Conservation (phyloP, 2,797 vertebrate genomes). For the Alauda arvensis region DNA sequence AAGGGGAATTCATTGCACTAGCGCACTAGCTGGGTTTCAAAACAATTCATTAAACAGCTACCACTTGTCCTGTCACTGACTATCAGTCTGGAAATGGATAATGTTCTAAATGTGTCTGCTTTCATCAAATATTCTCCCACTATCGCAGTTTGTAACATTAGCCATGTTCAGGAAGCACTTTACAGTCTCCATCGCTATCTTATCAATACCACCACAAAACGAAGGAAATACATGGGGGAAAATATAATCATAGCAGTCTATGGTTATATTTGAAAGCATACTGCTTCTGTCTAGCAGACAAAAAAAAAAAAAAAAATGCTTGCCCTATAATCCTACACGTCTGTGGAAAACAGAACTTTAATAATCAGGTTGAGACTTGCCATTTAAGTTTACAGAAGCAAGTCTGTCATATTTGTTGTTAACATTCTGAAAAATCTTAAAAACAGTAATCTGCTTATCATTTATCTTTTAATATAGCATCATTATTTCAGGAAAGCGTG, state of each 20-base stretch:
- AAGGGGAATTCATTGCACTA: not conserved
- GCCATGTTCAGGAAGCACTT: constrained; percentile 44
- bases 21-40: constrained; percentile 5
- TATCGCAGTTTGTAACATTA: constrained; percentile 15
- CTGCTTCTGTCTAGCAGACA: constrained; percentile 34
- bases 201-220: constrained; percentile 48
- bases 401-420: constrained; percentile 58
- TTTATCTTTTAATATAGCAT: constrained; percentile 65
- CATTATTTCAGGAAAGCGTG: constrained; percentile 67
- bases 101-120: constrained; percentile 50
- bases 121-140: constrained; percentile 14
- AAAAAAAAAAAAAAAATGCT: constrained; percentile 6
- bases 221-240: constrained; percentile 39
- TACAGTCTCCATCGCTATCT: constrained; percentile 27
- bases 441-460: constrained; percentile 69
- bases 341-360: constrained; percentile 50
- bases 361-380: constrained; percentile 60
- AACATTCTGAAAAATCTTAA: constrained; percentile 68
- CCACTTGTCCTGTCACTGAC: constrained; percentile 42
- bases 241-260: constrained; percentile 11
- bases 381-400: constrained; percentile 56
- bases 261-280: constrained; percentile 27
- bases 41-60: constrained; percentile 53
- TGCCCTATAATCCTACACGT: constrained; percentile 16
- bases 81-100: constrained; percentile 38